Base-by-base conservation (phyloP, 2,797 vertebrate genomes). In the Megalops cyprinoides region DNA sequence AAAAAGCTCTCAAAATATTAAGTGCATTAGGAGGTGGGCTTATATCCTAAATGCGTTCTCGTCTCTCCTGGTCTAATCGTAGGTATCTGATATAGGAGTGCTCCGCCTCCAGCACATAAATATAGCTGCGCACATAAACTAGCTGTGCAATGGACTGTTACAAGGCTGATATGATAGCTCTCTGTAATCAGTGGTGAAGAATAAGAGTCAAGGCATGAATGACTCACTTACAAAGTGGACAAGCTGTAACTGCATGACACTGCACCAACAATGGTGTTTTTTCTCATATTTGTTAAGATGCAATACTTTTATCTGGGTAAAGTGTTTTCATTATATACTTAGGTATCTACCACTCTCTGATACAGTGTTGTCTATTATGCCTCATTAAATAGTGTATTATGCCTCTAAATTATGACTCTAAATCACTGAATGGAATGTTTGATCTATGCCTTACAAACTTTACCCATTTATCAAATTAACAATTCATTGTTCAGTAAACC, bases 1-100 rank as follows among this genome's bases (percentile, higher is more conserved):
- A 71, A 34, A 71, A 71, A 71, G 67, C 67, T 71, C 62, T 37
- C 67, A 71, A 39, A 14, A 31, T n/a, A 71, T 71, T 37, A 71
- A 8, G n/a, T 44, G 37, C 67, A 23, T 42, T 5, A 44, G 18
- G 67, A 44, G 67, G 23, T 44, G 20, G n/a, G 20, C 67, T 71
- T n/a, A 71, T 71, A 1, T 71, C 42, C 39, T 23, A 18, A 39
- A 44, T 18, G 37, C 25, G 2, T 9, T 71, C 34, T 69, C 37
- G 37, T 2, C 14, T 42, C 8, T 15, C 15, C 56, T 25, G 56
- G 6, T 69, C 31, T 4, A 39, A 44, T 44, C 39, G 42, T 5
- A 42, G 39, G 20, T n/a, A 71, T 44, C 37, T 71, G n/a, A n/a
- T n/a, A n/a, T n/a, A n/a, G n/a, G 67, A 39, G 67, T 20, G n/a